These are phyloP conservation scores for Ariolimax columbianus DNA, from an alignment of 2,888 invertebrate genomes.

Conservation along the genomic window DNA sequence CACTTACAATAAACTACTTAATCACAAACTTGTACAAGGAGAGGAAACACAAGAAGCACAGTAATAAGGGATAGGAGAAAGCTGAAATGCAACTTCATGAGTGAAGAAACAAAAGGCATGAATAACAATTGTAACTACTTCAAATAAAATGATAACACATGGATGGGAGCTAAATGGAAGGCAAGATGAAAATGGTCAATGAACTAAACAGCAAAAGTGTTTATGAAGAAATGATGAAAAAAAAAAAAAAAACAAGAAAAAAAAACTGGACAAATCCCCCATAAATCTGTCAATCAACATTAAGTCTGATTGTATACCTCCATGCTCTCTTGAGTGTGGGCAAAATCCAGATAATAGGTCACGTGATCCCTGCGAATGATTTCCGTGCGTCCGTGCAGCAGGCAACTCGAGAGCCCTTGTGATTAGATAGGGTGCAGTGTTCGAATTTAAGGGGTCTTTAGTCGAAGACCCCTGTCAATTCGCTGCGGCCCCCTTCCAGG, in stretches of 20 bases:
- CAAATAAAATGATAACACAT: neutral
- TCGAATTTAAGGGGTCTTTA: constrained; percentile 34
- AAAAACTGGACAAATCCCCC: neutral
- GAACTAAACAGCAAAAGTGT: neutral
- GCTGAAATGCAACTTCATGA: neutral
- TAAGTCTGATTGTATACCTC: constrained; percentile 79
- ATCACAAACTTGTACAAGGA: neutral
- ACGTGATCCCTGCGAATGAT: constrained; percentile 65
- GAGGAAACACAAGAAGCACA: neutral
- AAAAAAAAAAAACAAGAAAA: neutral
- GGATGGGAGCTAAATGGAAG: neutral
- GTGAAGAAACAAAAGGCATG: neutral
- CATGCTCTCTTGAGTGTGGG: constrained; percentile 94
- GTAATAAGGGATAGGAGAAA: neutral
- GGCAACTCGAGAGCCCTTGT: constrained; percentile 84
- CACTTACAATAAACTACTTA: no score
- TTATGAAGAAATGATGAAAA: neutral
- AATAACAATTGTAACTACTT: neutral
- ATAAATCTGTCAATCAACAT: constrained; percentile 22
- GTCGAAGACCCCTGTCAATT: constrained; percentile 27
- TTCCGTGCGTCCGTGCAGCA: constrained; percentile 77
- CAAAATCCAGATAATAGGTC: constrained; percentile 90
- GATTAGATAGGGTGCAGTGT: constrained; percentile 33
- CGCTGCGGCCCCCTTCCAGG: constrained; percentile 10
- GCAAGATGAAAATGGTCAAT: neutral